Conservation (phyloP, 2,888 invertebrate species). For the Phalera bucephala region DNA sequence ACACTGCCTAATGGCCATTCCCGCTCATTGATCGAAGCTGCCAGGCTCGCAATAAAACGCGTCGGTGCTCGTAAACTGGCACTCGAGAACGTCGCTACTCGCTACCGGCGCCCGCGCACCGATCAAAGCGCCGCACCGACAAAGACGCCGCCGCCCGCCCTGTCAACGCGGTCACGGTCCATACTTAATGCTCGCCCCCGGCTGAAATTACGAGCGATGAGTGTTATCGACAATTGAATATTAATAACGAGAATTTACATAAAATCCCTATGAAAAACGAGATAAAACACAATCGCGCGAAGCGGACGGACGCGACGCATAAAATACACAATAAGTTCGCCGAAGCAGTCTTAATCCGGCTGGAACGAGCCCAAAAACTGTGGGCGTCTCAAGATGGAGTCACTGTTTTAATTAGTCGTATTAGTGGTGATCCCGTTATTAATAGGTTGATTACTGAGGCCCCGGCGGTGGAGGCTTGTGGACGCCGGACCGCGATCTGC, state of each 20-base stretch:
- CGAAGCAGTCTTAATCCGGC: slow-evolving; percentile 66
- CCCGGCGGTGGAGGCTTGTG: slow-evolving; percentile 32
- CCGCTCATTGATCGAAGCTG: slow-evolving; percentile 63
- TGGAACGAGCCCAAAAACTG: slow-evolving; percentile 81
- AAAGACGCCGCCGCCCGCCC: slow-evolving; percentile 65
- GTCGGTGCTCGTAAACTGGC: slow-evolving; percentile 75
- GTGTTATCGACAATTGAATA: slow-evolving; percentile 70
- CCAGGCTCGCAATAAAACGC: slow-evolving; percentile 68
- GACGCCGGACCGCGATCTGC: slow-evolving; percentile 34
- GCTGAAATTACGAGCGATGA: slow-evolving; percentile 69
- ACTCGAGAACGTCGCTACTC: slow-evolving; percentile 55
- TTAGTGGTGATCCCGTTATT: slow-evolving; percentile 78
- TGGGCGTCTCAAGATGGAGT: slow-evolving; percentile 74
- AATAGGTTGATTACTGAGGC: slow-evolving; percentile 81
- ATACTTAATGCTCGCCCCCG: slow-evolving; percentile 62
- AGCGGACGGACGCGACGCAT: slow-evolving; percentile 28
- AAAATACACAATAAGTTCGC: slow-evolving; percentile 51
- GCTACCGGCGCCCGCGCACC: slow-evolving; percentile 72
- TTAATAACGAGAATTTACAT: slow-evolving; percentile 62
- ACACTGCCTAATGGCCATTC: slow-evolving; percentile 55
- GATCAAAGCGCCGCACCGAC: slow-evolving; percentile 71
- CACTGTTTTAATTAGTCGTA: slow-evolving; percentile 79
- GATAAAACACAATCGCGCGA: slow-evolving; percentile 40
- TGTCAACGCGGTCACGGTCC: slow-evolving; percentile 77
- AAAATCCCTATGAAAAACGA: slow-evolving; percentile 49